Evolutionary conservation across 2,888 invertebrate genomes (phyloP), one percentile per base, ranked within the genome.

Genomic region (Paralinhomoeus sp.): DNA sequence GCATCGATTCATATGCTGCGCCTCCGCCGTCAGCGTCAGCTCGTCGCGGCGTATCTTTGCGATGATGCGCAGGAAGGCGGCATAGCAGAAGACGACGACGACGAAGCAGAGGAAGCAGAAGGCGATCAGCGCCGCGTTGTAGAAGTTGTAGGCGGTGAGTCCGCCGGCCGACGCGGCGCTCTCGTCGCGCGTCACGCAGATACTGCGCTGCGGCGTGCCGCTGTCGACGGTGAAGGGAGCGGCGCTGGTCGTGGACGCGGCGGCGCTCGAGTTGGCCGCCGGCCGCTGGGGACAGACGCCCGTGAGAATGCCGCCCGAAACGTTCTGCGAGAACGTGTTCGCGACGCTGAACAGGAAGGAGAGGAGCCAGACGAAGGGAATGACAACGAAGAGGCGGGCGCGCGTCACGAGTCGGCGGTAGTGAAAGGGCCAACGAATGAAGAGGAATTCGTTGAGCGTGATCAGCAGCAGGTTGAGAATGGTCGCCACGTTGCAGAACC

Each of bases 371-470:
- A n/a, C 38, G 38, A 36, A 2, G 12, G 36, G 2, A 13, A 48
- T 38, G 20, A 34, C 15, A 2, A 23, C 23, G 7, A 47, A 9
- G n/a, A 38, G 44, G 18, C 48, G 37, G n/a, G 31, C 48, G 49
- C 49, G 47, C 7, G 51, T 53, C 12, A 56, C 51, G 24, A 51
- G 42, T 2, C 45, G 42, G 9, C 49, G 43, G 42, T 56, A 56
- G 31, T 50, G 45, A 9, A 56, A 45, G 1, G 56, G 54, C 45
- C 49, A 45, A 42, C 51, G 51, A 36, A 55, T 53, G 49, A 51
- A 55, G 37, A 54, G 41, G 48, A 49, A 55, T 43, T 56, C 56
- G 45, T 56, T 51, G 37, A 53, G 41, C 18, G 56, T 56, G 39
- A 56, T 52, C 49, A 55, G 38, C 13, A 53, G 42, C 37, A 56